A percentile compares a stretch with the other conserved stretches of the same genome.
Evolutionary conservation across 2,888 invertebrate genomes (phyloP).

Genomic region (Polymixis flavicincta): DNA sequence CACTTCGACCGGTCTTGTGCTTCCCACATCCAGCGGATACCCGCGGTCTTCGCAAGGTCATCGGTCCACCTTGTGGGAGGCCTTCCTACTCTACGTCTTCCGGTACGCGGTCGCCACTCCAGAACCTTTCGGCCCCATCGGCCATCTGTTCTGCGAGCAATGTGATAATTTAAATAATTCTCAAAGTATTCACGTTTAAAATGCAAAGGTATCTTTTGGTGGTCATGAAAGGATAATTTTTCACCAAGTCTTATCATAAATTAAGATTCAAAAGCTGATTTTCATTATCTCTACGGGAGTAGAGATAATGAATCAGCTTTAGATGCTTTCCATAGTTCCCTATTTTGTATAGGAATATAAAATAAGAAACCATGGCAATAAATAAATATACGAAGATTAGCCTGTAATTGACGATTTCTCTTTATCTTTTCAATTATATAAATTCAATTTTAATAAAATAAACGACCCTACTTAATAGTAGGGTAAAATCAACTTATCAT

Average conservation of each 20-base stretch:
- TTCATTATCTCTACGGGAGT: slow-evolving; percentile 24
- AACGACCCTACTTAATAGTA: too few species aligned
- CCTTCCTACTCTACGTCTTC: too few species aligned
- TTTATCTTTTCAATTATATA: slow-evolving; percentile 9
- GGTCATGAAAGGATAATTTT: slow-evolving; percentile 55
- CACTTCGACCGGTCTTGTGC: too few species aligned
- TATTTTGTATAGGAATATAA: neutral
- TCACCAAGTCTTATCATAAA: slow-evolving; percentile 58
- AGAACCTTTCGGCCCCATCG: too few species aligned
- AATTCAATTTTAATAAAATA: neutral
- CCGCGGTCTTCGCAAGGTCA: too few species aligned
- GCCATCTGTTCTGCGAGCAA: too few species aligned
- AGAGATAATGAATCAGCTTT: too few species aligned
- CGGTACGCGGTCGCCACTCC: too few species aligned
- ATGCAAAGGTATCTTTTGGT: slow-evolving; percentile 50
- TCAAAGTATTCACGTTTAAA: slow-evolving; percentile 42
- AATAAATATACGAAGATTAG: slow-evolving; percentile 19
- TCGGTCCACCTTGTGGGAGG: too few species aligned
- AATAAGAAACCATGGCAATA: slow-evolving; percentile 17
- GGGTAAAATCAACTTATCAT: too few species aligned
- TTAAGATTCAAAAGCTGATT: slow-evolving; percentile 49
- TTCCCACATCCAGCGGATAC: too few species aligned
- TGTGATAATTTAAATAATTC: slow-evolving; percentile 46
- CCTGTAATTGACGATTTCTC: neutral
- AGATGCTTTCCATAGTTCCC: too few species aligned